Evolutionary conservation across 2,113 vertebrate species (phyloP).

Genomic region (Mungos mungo): DNA sequence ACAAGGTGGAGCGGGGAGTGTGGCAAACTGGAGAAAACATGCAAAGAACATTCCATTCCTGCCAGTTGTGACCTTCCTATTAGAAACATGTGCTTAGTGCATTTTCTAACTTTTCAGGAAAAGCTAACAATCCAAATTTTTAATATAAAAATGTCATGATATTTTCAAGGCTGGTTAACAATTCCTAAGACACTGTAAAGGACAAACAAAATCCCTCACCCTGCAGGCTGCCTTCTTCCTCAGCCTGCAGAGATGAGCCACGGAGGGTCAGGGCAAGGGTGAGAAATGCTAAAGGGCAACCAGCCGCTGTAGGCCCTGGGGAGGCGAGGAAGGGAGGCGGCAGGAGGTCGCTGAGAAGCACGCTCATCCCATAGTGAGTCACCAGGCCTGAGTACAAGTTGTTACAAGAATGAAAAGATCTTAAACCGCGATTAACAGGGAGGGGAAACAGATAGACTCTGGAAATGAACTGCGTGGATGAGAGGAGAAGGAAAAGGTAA

Average conservation of each 20-base stretch:
- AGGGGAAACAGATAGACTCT: not conserved
- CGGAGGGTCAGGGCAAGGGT: not conserved
- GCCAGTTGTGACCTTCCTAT: not conserved
- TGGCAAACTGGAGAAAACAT: not conserved
- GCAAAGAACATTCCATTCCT: not conserved
- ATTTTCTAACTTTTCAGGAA: not conserved
- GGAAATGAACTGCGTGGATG: not conserved
- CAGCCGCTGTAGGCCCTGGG: fast-evolving
- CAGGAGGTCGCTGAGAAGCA: fast-evolving
- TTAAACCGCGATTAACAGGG: not conserved
- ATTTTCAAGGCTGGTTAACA: not conserved
- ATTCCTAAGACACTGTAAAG: not conserved
- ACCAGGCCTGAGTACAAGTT: not conserved
- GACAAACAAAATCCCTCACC: not conserved
- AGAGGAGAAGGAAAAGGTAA: not conserved
- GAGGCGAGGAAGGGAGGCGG: fast-evolving
- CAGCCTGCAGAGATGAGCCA: not conserved
- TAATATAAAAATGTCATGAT: not conserved
- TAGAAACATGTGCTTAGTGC: not conserved
- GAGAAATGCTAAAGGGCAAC: not conserved
- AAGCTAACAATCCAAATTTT: not conserved
- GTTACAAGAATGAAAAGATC: not conserved
- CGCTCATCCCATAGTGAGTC: fast-evolving
- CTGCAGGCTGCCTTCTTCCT: not conserved
- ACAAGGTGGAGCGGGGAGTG: not conserved